phyloP scores from a whole-genome alignment of 2,113 vertebrate genomes.

The Eretmochelys imbricata region DNA sequence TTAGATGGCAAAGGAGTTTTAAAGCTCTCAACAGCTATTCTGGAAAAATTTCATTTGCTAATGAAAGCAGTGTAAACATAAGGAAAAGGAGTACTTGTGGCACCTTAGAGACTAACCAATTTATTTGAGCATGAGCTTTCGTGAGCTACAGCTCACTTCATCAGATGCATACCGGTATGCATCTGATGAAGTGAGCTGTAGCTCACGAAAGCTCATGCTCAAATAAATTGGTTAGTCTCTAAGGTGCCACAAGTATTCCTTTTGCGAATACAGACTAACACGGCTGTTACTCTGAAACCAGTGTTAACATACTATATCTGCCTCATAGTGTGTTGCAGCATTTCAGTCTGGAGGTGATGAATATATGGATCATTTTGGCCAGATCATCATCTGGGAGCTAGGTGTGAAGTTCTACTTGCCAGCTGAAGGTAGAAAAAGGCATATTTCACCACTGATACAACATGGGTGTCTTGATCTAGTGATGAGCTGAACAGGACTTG shows the following conservation, averaged over 20 bases:
- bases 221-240: no score
- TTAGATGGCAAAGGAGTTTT: constrained; percentile 37
- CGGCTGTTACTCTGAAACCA: no score
- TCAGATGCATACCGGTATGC: no score
- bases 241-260: no score
- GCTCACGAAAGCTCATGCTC: no score
- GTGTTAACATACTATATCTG: not conserved
- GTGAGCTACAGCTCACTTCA: no score
- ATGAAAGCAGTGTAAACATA: not conserved
- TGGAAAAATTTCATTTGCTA: not conserved
- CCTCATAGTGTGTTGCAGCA: not conserved
- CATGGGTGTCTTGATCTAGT: not conserved
- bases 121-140: no score
- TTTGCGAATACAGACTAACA: no score
- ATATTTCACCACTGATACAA: not conserved
- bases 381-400: not conserved
- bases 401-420: not conserved
- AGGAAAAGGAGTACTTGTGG: no score
- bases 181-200: no score
- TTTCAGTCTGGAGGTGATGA: not conserved
- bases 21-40: constrained; percentile 46
- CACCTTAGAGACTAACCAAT: no score
- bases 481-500: not conserved
- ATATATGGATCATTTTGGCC: not conserved
- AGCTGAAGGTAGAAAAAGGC: not conserved